These are phyloP conservation scores for Catalaphyllia jardinei DNA, from an alignment of 64 coral and sea anemone genomes.

Conservation along the genomic window DNA sequence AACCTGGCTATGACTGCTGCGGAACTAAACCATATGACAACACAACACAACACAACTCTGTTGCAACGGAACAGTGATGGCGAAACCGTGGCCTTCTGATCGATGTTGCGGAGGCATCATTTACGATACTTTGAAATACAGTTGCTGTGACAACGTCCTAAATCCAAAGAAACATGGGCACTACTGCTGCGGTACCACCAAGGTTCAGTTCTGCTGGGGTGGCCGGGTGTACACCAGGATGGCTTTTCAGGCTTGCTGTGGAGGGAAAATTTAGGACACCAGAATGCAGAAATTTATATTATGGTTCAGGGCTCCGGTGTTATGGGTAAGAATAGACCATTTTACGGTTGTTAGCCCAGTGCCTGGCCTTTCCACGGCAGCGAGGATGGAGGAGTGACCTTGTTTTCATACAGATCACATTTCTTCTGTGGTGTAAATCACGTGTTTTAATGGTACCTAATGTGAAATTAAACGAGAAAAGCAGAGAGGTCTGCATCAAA, in stretches of 20 bases:
- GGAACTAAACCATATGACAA: background rate
- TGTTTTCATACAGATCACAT: background rate
- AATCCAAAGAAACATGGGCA: background rate
- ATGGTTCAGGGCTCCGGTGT: background rate
- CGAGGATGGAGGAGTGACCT: background rate
- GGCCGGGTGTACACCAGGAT: background rate
- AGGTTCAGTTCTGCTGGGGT: background rate
- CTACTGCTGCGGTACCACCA: background rate
- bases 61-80: background rate
- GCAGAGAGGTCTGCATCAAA: too few relatives aligned
- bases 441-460: too few relatives aligned
- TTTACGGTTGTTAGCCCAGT: background rate
- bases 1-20: background rate
- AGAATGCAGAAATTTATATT: background rate
- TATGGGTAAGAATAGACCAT: background rate
- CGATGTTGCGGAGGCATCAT: background rate
- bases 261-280: background rate
- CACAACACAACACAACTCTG: background rate
- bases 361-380: background rate
- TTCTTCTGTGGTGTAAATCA: background rate
- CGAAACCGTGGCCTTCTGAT: background rate
- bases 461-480: too few relatives aligned
- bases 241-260: background rate
- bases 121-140: background rate
- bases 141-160: background rate